Percentiles rank a stretch among this genome's conserved stretches.
Evolutionary conservation across 1,140 invertebrate species (phyloP).

Genomic region (Microplitis demolitor): DNA sequence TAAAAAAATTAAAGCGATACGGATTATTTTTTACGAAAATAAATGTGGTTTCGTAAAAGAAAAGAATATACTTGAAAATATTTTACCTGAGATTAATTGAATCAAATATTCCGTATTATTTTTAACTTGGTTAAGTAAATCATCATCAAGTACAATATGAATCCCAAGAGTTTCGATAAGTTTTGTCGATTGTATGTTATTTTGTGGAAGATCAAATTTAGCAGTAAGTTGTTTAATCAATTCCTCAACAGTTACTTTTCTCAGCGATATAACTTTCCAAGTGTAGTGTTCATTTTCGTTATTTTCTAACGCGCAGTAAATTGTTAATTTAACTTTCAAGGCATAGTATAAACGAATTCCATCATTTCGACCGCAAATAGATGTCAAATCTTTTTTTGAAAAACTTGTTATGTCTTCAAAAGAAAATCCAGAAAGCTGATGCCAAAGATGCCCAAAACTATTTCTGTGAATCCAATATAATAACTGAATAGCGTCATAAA

Average conservation of each 20-base stretch:
- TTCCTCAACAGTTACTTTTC: neutral
- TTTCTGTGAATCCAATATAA: neutral
- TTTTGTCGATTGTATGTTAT: neutral
- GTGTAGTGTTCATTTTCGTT: neutral
- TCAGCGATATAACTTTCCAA: neutral
- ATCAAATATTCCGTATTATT: neutral
- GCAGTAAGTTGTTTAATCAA: neutral
- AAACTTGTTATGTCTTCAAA: neutral
- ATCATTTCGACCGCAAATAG: neutral
- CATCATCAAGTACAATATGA: neutral
- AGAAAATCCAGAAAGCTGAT: neutral
- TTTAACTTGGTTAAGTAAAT: neutral
- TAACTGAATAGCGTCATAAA: neutral
- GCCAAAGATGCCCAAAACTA: neutral
- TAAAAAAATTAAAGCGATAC: no score
- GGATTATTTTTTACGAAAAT: no score
- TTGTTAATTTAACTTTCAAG: neutral
- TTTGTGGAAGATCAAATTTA: neutral
- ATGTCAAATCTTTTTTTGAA: neutral
- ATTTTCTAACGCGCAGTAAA: neutral
- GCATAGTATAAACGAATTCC: neutral
- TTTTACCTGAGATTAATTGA: neutral
- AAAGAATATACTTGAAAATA: neutral
- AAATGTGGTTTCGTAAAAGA: no score
- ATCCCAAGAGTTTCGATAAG: neutral